Evolutionary conservation across 2,797 vertebrate species (phyloP).

Genomic region (Pipistrellus kuhlii): DNA sequence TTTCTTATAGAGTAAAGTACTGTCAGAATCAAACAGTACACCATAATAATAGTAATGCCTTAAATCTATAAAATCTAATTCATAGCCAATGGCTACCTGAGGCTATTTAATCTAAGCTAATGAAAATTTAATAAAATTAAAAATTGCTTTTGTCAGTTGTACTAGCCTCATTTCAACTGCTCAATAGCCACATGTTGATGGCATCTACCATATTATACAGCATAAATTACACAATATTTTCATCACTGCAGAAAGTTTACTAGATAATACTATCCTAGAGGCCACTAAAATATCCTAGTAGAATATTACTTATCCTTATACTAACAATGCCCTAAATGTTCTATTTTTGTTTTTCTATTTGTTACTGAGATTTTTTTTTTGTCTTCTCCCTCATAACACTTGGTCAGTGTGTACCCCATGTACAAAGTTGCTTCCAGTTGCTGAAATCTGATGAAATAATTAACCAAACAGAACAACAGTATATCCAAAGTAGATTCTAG

Average conservation of each 20-base stretch:
- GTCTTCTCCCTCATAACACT: background rate
- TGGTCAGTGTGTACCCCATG: background rate
- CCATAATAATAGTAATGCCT: background rate
- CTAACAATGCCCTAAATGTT: background rate
- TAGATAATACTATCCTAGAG: background rate
- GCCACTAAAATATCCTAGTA: background rate
- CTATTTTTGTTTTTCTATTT: background rate
- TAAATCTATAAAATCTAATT: background rate
- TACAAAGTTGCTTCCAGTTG: background rate
- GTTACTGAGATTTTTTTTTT: background rate
- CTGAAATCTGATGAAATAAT: conserved; percentile 20
- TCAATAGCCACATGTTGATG: background rate
- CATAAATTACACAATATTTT: background rate
- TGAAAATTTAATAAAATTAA: conserved; percentile 20
- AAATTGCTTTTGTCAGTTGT: background rate
- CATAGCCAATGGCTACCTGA: background rate
- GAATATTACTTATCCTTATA: background rate
- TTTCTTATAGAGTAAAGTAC: conserved; percentile 8
- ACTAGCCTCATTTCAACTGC: background rate
- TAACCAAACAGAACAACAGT: background rate
- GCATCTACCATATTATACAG: background rate
- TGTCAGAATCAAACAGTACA: background rate
- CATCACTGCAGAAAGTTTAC: background rate
- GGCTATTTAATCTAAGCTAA: background rate
- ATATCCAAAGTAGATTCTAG: background rate